These are phyloP conservation scores for Aromia moschata DNA, from an alignment of 2,888 invertebrate genomes.

Conservation along the genomic window DNA sequence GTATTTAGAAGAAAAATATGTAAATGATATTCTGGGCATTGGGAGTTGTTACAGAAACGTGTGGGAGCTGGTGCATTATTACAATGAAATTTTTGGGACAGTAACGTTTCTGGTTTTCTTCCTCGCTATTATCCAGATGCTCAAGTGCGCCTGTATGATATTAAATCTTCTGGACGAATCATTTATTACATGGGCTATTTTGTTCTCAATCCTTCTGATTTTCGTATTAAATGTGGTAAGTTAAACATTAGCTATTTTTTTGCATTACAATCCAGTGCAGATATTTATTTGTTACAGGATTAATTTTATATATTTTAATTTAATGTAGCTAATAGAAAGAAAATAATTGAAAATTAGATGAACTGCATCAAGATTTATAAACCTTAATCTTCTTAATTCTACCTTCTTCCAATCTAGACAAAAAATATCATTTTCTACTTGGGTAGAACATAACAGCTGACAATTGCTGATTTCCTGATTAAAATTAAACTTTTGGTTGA, in stretches of 20 bases:
- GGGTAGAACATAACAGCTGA: too few species aligned
- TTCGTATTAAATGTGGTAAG: background rate
- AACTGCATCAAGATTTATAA: too few species aligned
- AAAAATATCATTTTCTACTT: too few species aligned
- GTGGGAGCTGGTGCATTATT: background rate
- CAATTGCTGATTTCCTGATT: too few species aligned
- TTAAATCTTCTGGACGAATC: background rate
- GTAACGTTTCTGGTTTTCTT: slow-evolving; percentile 7
- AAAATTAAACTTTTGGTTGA: too few species aligned
- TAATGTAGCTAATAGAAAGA: too few species aligned
- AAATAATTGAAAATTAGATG: too few species aligned
- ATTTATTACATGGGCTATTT: background rate
- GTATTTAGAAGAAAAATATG: background rate
- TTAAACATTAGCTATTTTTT: background rate
- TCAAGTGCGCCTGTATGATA: slow-evolving; percentile 5
- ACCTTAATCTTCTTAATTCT: too few species aligned
- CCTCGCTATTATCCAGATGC: slow-evolving; percentile 7
- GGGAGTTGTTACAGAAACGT: slow-evolving; percentile 5
- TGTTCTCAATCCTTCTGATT: background rate
- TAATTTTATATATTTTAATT: too few species aligned
- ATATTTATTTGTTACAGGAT: too few species aligned
- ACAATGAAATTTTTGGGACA: slow-evolving; percentile 14
- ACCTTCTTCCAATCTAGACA: too few species aligned
- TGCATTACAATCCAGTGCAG: too few species aligned
- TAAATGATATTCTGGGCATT: background rate